These are phyloP conservation scores for Doryteuthis pealeii DNA, from an alignment of 1,140 invertebrate species.

Conservation along the genomic window DNA sequence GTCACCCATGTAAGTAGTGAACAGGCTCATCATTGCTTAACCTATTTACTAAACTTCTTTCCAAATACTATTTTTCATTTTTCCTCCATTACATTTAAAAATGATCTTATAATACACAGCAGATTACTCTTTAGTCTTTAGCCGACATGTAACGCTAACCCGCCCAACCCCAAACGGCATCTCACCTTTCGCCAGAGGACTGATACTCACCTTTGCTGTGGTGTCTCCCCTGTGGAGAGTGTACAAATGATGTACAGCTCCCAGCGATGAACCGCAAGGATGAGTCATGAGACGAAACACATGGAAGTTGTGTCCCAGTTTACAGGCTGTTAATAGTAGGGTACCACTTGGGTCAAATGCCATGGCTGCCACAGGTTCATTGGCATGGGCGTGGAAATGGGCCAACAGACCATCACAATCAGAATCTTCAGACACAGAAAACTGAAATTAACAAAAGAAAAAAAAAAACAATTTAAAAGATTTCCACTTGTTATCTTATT, in stretches of 20 bases:
- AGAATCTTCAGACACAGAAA: conserved; percentile 53
- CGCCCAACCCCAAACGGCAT: too few relatives aligned
- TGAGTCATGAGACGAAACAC: conserved; percentile 93
- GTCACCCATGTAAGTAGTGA: too few relatives aligned
- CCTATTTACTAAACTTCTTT: too few relatives aligned
- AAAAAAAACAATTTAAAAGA: background rate
- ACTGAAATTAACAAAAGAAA: conserved; percentile 34
- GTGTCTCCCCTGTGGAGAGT: conserved; percentile 82
- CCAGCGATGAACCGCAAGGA: conserved; percentile 81
- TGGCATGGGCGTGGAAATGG: conserved; percentile 90
- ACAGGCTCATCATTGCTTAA: too few relatives aligned
- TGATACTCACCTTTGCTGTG: conserved; percentile 64
- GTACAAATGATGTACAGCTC: conserved; percentile 95
- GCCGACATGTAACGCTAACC: too few relatives aligned
- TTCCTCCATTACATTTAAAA: too few relatives aligned
- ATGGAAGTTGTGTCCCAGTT: conserved; percentile 93
- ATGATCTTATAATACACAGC: too few relatives aligned
- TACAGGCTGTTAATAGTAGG: conserved; percentile 88
- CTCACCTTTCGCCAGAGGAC: too few relatives aligned
- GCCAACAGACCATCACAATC: conserved; percentile 70
- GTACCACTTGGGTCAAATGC: conserved; percentile 91
- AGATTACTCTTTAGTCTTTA: too few relatives aligned
- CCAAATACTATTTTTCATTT: too few relatives aligned
- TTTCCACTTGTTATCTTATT: too few relatives aligned
- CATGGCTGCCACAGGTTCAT: conserved; percentile 84